These are phyloP conservation scores for Netelia fuscicornis DNA, from an alignment of 2,888 invertebrate genomes.

Conservation along the genomic window DNA sequence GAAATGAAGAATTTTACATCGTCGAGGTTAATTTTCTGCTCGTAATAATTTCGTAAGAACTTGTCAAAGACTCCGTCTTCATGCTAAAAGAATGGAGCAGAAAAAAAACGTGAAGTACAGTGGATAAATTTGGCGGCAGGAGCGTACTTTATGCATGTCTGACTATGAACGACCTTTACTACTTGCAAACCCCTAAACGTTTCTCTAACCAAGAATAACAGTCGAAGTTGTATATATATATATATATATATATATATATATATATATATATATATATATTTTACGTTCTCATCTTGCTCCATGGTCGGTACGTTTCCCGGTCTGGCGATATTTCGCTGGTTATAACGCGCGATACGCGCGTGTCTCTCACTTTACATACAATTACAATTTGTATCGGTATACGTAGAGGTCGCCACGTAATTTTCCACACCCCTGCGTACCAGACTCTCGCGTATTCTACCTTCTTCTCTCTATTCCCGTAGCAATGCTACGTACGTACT, in stretches of 20 bases:
- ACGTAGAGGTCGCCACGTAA: conserved; percentile 62
- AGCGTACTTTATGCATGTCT: conserved; percentile 44
- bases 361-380: conserved; percentile 74
- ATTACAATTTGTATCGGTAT: conserved; percentile 77
- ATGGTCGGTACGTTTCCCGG: conserved; percentile 12
- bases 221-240: conserved; percentile 8
- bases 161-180: conserved; percentile 60
- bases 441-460: conserved; percentile 42
- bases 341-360: conserved; percentile 69
- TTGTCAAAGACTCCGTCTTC: not conserved
- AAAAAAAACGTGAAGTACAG: not conserved
- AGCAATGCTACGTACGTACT: conserved; percentile 22
- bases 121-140: conserved; percentile 15
- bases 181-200: conserved; percentile 62
- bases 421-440: conserved; percentile 59
- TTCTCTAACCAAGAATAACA: conserved; percentile 68
- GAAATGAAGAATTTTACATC: too few relatives aligned
- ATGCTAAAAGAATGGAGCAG: not conserved
- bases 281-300: conserved; percentile 23
- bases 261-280: not conserved
- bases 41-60: not conserved
- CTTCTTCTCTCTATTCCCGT: conserved; percentile 38
- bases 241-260: not conserved
- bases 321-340: conserved; percentile 57
- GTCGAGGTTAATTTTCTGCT: too few relatives aligned